These are phyloP conservation scores for Arge pagana DNA, from an alignment of 2,888 invertebrate genomes.

Conservation along the genomic window DNA sequence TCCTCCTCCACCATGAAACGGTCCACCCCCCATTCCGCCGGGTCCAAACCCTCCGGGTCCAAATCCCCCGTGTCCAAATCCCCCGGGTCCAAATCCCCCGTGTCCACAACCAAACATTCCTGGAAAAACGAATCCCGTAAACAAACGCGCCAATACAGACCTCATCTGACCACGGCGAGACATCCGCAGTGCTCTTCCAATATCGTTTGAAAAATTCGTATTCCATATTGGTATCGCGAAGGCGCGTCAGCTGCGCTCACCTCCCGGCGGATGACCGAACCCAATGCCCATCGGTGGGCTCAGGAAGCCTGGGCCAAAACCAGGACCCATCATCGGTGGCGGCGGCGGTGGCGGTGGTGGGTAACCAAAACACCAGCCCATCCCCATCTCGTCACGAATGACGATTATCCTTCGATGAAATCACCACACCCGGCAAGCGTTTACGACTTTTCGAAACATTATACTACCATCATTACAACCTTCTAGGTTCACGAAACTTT, in stretches of 20 bases:
- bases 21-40: background rate
- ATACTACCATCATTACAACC: too few relatives aligned
- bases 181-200: background rate
- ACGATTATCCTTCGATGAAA: too few relatives aligned
- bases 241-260: background rate
- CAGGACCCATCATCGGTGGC: conserved; percentile 8
- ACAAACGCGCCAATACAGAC: background rate
- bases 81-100: background rate
- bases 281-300: background rate
- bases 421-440: too few relatives aligned
- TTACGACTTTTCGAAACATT: too few relatives aligned
- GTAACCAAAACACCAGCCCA: conserved; percentile 5
- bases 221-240: too few relatives aligned
- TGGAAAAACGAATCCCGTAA: background rate
- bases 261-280: background rate
- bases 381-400: conserved; percentile 7
- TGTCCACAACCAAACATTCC: conserved; percentile 9
- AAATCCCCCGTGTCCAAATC: conserved; percentile 1
- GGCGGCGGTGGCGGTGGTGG: conserved; percentile 2
- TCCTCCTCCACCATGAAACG: too few relatives aligned
- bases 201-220: background rate
- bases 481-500: too few relatives aligned
- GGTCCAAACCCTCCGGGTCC: background rate
- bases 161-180: too few relatives aligned
- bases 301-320: background rate